A percentile compares a stretch with the other conserved stretches of the same genome.
Conservation (phyloP, 2,113 vertebrate genomes). For the Tonatia bakeri region DNA sequence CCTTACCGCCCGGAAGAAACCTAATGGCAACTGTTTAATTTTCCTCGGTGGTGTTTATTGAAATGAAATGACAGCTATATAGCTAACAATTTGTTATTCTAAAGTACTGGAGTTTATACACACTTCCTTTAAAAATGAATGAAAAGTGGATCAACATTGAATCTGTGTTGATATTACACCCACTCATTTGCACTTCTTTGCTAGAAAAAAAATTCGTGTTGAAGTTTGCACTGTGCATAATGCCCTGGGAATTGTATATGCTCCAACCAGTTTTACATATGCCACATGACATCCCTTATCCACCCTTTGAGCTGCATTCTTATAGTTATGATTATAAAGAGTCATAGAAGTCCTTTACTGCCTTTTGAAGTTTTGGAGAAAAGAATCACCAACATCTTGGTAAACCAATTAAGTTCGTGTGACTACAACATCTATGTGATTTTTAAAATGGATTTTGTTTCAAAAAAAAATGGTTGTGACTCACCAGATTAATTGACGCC, state of each 20-base stretch:
- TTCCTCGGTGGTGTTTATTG: not conserved
- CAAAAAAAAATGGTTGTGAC: not conserved
- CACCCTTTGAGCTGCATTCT: not conserved
- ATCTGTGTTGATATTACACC: not conserved
- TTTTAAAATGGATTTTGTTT: not conserved
- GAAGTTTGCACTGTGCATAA: not conserved
- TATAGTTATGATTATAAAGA: not conserved
- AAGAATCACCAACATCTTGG: not conserved
- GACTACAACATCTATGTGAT: not conserved
- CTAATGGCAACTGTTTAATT: not conserved
- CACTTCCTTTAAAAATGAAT: not conserved
- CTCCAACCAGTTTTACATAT: not conserved
- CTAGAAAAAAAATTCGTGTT: not conserved
- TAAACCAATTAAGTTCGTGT: not conserved
- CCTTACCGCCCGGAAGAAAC: not conserved
- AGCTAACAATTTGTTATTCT: not conserved
- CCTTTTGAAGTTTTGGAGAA: not conserved
- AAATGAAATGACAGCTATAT: not conserved
- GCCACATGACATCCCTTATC: too few species aligned
- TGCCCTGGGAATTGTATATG: not conserved
- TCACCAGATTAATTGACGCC: not conserved
- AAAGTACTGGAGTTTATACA: not conserved
- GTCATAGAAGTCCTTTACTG: not conserved
- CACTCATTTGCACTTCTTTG: not conserved
- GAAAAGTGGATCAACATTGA: not conserved